Conservation (phyloP, 2,888 invertebrate species). For the Scaptomyza flava region DNA sequence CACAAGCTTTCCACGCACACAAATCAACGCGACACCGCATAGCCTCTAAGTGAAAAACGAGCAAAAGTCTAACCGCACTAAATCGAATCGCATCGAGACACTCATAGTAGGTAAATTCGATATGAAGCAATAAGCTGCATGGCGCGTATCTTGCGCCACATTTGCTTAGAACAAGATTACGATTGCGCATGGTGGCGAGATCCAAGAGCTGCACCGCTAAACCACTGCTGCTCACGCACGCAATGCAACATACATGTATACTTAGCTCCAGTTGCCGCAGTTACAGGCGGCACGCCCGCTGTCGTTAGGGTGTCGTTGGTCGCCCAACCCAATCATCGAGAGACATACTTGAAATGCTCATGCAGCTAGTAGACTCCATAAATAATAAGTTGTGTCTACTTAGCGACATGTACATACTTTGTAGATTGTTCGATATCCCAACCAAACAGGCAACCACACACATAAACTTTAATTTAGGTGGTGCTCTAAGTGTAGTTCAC, state of each 20-base stretch:
- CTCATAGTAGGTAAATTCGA: slow-evolving; percentile 59
- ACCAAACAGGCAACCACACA: slow-evolving; percentile 1
- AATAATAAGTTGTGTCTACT: slow-evolving; percentile 78
- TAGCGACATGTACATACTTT: slow-evolving; percentile 71
- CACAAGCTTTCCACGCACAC: slow-evolving; percentile 65
- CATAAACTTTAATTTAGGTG: slow-evolving; percentile 8
- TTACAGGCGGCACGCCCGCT: slow-evolving; percentile 58
- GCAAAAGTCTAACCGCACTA: slow-evolving; percentile 13
- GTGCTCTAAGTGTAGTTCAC: slow-evolving; percentile 1
- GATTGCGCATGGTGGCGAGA: slow-evolving; percentile 42
- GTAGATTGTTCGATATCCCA: slow-evolving; percentile 57
- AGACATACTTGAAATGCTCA: slow-evolving; percentile 14
- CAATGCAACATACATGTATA: slow-evolving; percentile 1
- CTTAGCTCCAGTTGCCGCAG: slow-evolving; percentile 4
- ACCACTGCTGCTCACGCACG: slow-evolving; percentile 52
- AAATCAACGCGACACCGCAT: slow-evolving; percentile 55
- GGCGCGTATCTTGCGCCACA: slow-evolving; percentile 72
- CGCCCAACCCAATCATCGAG: slow-evolving; percentile 72
- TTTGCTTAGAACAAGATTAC: slow-evolving; percentile 77
- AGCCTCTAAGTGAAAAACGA: slow-evolving; percentile 33
- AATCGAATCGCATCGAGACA: slow-evolving; percentile 35
- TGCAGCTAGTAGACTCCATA: slow-evolving; percentile 68
- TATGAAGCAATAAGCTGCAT: slow-evolving; percentile 70
- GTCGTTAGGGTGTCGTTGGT: slow-evolving; percentile 41
- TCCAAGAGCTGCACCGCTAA: slow-evolving; percentile 20